Evolutionary conservation across 2,113 vertebrate species (phyloP), one percentile per base, ranked within the genome.

Genomic region (Festucalex cinctus): DNA sequence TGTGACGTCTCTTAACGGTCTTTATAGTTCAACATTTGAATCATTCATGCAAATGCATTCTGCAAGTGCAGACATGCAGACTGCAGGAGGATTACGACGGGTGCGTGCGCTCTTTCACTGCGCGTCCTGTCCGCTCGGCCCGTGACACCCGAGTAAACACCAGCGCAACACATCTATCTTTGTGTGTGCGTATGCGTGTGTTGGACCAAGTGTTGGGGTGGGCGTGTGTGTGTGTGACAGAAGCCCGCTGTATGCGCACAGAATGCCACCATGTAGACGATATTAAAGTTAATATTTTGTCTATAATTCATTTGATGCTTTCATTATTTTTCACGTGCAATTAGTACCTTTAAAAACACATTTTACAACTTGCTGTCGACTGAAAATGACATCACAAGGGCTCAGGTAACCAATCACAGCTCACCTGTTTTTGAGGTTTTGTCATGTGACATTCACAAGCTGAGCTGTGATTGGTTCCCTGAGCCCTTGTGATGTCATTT

Each of bases 41-140:
- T 67, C 66, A 62, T 69, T 65, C 19, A 57, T 43, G 63, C 51
- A 20, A 63, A n/a, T n/a, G n/a, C n/a, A n/a, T n/a, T n/a, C n/a
- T 70, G 68, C 16, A 68, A 60, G 58, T 64, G 74, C 79, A 83
- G 82, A 83, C 77, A 49, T 53, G 78, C 16, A 69, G 77, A 79
- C 81, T 85, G 70, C 74, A 65, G 51, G 63, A 9, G 43, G 66
- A 72, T 74, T 35, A 20, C 73, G 64, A 60, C 22, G 22, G 9
- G 68, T 72, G 65, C 81, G 66, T 77, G 74, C 65, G 62, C 67
- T 57, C 49, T 73, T 79, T 80, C 65, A 49, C 54, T 75, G 51
- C 12, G 36, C 62, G 72, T 81, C 67, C 64, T 70, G 63, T 76
- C 49, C 61, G 72, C 71, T 60, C 64, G 54, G 35, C 35, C 49